phyloP scores from a whole-genome alignment of 2,888 invertebrate species.

The Lithophane semibrunnea region DNA sequence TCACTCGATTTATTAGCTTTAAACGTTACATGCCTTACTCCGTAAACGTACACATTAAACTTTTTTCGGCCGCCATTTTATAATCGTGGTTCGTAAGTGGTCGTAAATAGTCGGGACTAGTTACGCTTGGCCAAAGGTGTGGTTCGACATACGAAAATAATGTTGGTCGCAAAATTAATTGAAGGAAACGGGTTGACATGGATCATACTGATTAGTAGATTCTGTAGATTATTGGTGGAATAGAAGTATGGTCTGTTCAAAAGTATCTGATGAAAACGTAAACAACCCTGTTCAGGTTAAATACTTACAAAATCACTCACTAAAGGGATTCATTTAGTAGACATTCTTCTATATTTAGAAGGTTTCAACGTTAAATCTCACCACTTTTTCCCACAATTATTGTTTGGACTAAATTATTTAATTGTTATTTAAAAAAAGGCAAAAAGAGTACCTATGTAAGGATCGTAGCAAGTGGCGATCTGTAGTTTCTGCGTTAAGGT shows the following conservation, averaged over 20 bases:
- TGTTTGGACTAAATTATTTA: no score
- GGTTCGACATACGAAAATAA: slow-evolving; percentile 42
- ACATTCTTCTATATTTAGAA: background rate
- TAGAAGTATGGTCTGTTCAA: background rate
- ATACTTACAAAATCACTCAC: no score
- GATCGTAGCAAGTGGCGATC: no score
- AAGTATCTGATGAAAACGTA: background rate
- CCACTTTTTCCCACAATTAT: no score
- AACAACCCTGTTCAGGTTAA: no score
- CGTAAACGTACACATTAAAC: slow-evolving; percentile 49
- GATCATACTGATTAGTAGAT: slow-evolving; percentile 18
- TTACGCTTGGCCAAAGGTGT: slow-evolving; percentile 40
- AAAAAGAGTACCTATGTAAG: no score
- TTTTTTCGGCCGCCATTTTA: slow-evolving; percentile 61
- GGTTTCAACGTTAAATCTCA: background rate
- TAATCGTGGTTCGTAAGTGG: slow-evolving; percentile 31
- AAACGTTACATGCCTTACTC: slow-evolving; percentile 50
- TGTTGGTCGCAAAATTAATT: slow-evolving; percentile 35
- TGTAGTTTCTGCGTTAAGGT: no score
- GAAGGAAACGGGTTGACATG: slow-evolving; percentile 32
- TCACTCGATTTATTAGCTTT: slow-evolving; percentile 63
- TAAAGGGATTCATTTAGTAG: background rate
- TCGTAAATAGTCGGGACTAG: slow-evolving; percentile 14
- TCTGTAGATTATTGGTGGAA: background rate
- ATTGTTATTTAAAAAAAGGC: no score